Percentiles rank a stretch among this genome's conserved stretches.
Conservation (phyloP, 2,113 vertebrate species). For the Phrynosoma blainvillii region DNA sequence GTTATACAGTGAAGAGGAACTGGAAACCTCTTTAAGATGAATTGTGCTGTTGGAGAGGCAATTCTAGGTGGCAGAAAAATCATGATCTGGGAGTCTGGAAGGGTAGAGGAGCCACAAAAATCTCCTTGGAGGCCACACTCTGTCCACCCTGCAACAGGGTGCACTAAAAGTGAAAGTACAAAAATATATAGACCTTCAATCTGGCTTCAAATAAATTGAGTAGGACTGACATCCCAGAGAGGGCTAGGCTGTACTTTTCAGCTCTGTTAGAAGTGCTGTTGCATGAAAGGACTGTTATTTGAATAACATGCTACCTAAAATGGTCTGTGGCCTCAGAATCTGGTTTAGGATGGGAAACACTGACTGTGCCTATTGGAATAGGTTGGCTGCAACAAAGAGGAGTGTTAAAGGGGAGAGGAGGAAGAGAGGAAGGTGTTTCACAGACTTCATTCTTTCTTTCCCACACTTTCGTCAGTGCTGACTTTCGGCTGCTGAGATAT, state of each 20-base stretch:
- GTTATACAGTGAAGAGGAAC: too few relatives aligned
- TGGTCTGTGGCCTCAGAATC: background rate
- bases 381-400: slow-evolving; percentile 37
- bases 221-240: background rate
- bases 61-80: too few relatives aligned
- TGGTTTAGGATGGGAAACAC: slow-evolving; percentile 10
- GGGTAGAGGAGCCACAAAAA: too few relatives aligned
- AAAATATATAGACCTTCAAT: background rate
- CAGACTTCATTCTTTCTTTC: slow-evolving; percentile 32
- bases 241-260: background rate
- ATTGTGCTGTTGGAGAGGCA: too few relatives aligned
- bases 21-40: too few relatives aligned
- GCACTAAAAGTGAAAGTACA: background rate
- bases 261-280: background rate
- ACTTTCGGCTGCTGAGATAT: slow-evolving; percentile 46
- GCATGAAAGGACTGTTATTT: background rate
- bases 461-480: slow-evolving; percentile 14
- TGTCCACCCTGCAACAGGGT: background rate
- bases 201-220: background rate
- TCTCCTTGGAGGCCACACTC: too few relatives aligned
- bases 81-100: too few relatives aligned
- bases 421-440: slow-evolving; percentile 2
- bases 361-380: slow-evolving; percentile 28
- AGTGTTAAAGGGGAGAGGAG: background rate
- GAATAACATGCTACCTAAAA: background rate